Evolutionary conservation across 2,797 vertebrate species (phyloP).

Genomic region (Microchirus variegatus): DNA sequence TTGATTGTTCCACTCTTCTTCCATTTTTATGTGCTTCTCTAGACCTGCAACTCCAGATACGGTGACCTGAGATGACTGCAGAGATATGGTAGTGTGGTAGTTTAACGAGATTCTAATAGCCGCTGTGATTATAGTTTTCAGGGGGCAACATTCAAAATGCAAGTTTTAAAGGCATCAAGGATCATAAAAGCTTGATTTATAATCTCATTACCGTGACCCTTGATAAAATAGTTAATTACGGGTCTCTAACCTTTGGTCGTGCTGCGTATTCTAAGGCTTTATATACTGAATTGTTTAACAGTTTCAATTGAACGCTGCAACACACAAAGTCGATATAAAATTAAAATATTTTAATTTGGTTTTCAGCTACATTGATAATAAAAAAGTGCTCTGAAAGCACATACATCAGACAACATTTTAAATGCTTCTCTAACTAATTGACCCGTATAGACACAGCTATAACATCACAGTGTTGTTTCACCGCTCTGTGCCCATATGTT

Average conservation of each 20-base stretch:
- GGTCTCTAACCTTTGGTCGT: not conserved
- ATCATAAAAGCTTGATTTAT: not conserved
- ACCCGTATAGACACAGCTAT: too few relatives aligned
- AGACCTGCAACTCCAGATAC: conserved; percentile 1
- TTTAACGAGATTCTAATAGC: too few relatives aligned
- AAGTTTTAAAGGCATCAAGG: not conserved
- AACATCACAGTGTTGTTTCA: too few relatives aligned
- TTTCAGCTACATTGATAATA: too few relatives aligned
- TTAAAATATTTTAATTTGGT: too few relatives aligned
- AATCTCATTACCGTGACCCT: not conserved
- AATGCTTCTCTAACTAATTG: too few relatives aligned
- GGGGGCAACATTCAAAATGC: not conserved
- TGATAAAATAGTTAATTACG: not conserved
- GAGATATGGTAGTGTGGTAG: not conserved
- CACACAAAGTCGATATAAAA: too few relatives aligned
- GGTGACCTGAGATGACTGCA: rapidly evolving
- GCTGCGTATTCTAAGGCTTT: not conserved
- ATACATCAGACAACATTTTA: too few relatives aligned
- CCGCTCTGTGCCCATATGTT: too few relatives aligned
- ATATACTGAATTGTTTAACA: not conserved
- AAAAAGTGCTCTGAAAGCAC: too few relatives aligned
- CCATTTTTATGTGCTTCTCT: not conserved
- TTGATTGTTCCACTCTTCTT: not conserved
- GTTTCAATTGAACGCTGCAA: too few relatives aligned
- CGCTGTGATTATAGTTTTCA: not conserved